Percentiles rank a stretch among this genome's conserved stretches.
Conservation (phyloP, 2,888 invertebrate genomes). For the Microplitis deprimator region DNA sequence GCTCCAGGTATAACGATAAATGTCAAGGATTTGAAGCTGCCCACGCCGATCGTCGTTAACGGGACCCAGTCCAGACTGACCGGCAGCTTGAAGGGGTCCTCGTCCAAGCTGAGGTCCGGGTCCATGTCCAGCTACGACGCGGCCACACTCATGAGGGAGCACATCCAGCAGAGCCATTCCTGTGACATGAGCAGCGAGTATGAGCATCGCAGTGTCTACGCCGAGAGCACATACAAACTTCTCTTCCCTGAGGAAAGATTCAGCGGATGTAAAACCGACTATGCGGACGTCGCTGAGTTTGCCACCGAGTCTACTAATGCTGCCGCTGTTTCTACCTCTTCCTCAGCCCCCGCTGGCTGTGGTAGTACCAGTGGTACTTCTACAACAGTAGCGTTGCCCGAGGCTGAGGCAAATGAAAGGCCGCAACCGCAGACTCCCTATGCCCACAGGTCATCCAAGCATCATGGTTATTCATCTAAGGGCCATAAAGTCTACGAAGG, state of each 20-base stretch:
- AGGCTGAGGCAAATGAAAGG: conserved; percentile 23
- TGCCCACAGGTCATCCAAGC: conserved; percentile 36
- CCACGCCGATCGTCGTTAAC: conserved; percentile 75
- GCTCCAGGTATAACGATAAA: conserved; percentile 75
- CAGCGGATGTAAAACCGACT: conserved; percentile 35
- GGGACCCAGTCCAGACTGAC: conserved; percentile 73
- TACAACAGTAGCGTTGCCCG: conserved; percentile 42
- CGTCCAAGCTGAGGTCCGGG: conserved; percentile 63
- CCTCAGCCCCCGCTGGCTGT: not conserved
- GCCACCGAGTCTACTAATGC: conserved; percentile 21
- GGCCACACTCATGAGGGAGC: conserved; percentile 69
- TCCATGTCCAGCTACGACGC: conserved; percentile 49
- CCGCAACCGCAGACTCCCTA: conserved; percentile 35
- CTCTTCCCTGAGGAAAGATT: conserved; percentile 62
- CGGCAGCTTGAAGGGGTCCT: conserved; percentile 58
- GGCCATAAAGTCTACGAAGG: conserved; percentile 72
- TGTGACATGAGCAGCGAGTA: conserved; percentile 72
- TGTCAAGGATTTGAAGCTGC: conserved; percentile 76
- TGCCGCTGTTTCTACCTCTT: not conserved
- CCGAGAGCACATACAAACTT: conserved; percentile 61
- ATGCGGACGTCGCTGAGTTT: conserved; percentile 37
- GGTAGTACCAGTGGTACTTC: not conserved
- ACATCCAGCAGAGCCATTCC: conserved; percentile 73
- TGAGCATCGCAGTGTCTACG: conserved; percentile 62
- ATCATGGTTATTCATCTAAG: conserved; percentile 38